Evolutionary conservation across 2,888 invertebrate species (phyloP).

Genomic region (Rhodophaea formosa): DNA sequence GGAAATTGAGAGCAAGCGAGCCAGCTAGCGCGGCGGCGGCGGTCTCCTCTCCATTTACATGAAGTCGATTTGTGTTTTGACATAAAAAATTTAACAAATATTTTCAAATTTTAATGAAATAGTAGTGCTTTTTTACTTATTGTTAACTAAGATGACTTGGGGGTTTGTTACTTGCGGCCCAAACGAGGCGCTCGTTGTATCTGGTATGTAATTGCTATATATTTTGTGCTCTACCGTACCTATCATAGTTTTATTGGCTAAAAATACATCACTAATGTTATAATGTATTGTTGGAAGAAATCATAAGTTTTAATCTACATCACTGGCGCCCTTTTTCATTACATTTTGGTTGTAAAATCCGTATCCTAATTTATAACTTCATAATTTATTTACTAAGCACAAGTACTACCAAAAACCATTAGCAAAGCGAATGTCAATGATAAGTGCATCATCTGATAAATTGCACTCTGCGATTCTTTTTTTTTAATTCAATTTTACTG

Average conservation of each 20-base stretch:
- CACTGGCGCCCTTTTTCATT: no score
- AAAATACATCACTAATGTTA: neutral
- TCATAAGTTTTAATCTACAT: no score
- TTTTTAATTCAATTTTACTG: no score
- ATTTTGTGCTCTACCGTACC: constrained; percentile 1
- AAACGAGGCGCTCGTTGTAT: constrained; percentile 96
- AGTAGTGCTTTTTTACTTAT: constrained; percentile 42
- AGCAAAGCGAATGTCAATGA: no score
- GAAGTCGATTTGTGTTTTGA: constrained; percentile 59
- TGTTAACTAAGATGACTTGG: constrained; percentile 83
- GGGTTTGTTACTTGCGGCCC: constrained; percentile 97
- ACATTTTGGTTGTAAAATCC: no score
- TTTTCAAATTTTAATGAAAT: constrained; percentile 46
- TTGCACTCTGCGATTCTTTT: no score
- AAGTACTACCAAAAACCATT: no score
- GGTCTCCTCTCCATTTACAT: constrained; percentile 26
- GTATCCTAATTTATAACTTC: no score
- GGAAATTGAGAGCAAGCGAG: neutral
- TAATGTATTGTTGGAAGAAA: neutral
- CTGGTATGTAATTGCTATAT: constrained; percentile 83
- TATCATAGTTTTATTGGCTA: neutral
- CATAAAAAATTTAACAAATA: constrained; percentile 28
- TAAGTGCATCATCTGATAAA: no score
- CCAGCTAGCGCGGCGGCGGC: neutral
- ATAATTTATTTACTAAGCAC: no score